These are phyloP conservation scores for Sphaerophoria taeniata DNA, from an alignment of 2,888 invertebrate genomes.

Conservation along the genomic window DNA sequence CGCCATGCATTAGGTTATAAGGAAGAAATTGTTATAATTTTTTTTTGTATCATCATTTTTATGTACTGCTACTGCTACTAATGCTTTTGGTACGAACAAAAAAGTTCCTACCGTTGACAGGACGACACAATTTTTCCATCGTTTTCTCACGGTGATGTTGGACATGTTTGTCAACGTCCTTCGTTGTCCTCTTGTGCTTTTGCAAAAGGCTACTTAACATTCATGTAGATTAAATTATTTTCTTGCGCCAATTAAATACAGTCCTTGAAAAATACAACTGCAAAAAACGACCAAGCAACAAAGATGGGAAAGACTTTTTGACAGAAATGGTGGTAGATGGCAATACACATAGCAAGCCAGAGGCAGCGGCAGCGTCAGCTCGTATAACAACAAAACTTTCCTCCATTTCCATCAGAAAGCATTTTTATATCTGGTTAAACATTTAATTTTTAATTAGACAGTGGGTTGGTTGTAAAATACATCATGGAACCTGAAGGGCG, in stretches of 20 bases:
- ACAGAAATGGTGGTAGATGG: constrained; percentile 30
- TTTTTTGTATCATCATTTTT: constrained; percentile 40
- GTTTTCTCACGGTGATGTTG: constrained; percentile 24
- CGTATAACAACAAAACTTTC: neutral
- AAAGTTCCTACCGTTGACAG: constrained; percentile 63
- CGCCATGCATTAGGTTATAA: constrained; percentile 23
- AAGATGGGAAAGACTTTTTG: constrained; percentile 46
- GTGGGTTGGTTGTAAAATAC: constrained; percentile 42
- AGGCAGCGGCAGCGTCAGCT: neutral
- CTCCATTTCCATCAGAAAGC: constrained; percentile 47
- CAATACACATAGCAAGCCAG: too few species aligned
- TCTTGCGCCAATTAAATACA: constrained; percentile 69
- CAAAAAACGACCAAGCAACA: constrained; percentile 32
- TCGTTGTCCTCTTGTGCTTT: constrained; percentile 36
- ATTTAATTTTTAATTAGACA: too few species aligned
- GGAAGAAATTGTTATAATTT: constrained; percentile 32
- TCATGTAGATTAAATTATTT: constrained; percentile 56
- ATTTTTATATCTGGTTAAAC: constrained; percentile 72
- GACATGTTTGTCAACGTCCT: neutral
- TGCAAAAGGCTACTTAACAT: constrained; percentile 70
- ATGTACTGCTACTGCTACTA: constrained; percentile 40
- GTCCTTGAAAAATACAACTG: constrained; percentile 58
- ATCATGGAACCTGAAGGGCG: constrained; percentile 7
- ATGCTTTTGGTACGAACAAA: too few species aligned
- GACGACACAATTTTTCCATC: constrained; percentile 45